Evolutionary conservation across 2,888 invertebrate species (phyloP).

Genomic region (Cataglyphis livida): DNA sequence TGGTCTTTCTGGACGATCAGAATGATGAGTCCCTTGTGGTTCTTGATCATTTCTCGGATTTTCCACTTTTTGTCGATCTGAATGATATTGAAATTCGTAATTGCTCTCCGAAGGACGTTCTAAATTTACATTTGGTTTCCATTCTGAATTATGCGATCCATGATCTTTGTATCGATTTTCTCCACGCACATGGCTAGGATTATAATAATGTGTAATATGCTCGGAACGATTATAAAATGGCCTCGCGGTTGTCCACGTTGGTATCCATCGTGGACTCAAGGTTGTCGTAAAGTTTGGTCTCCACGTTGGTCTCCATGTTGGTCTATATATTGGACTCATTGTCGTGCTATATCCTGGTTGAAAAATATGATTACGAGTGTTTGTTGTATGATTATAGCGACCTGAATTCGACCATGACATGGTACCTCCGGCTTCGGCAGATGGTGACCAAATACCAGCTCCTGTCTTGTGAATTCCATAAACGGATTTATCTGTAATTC

Average conservation of each 20-base stretch:
- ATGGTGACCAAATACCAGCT: constrained; percentile 36
- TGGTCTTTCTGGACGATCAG: neutral
- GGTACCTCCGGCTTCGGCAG: neutral
- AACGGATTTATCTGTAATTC: constrained; percentile 10
- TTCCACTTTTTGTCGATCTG: neutral
- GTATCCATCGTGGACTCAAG: constrained; percentile 54
- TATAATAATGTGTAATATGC: neutral
- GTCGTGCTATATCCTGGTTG: constrained; percentile 79
- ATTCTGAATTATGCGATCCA: neutral
- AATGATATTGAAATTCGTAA: neutral
- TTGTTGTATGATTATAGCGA: constrained; percentile 49
- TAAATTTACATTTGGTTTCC: constrained; percentile 9
- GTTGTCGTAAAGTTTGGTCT: constrained; percentile 41
- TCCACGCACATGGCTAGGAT: neutral
- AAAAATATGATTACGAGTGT: constrained; percentile 49
- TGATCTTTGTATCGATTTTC: neutral
- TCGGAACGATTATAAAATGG: constrained; percentile 15
- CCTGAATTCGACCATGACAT: constrained; percentile 28
- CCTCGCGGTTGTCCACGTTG: constrained; percentile 33
- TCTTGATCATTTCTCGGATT: neutral
- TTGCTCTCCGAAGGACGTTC: neutral
- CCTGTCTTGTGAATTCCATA: constrained; percentile 7
- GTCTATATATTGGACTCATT: constrained; percentile 58
- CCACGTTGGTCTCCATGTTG: constrained; percentile 15
- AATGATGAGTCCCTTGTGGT: neutral